Conservation (phyloP, 2,113 vertebrate genomes). For the Scalopus aquaticus region DNA sequence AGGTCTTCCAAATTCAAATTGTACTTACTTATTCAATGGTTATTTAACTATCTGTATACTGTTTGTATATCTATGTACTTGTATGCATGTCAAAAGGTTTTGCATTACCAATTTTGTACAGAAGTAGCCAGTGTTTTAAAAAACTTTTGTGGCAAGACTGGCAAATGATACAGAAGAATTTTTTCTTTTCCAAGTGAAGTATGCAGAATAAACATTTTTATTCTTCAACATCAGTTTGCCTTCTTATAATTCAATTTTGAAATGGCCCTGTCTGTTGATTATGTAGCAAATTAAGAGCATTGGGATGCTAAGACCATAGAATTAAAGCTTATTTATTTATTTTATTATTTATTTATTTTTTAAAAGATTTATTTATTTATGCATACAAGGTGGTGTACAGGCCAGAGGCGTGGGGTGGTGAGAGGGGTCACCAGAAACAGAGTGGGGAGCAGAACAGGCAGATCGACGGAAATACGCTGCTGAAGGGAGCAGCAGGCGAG, state of each 20-base stretch:
- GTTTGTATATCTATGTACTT: neutral
- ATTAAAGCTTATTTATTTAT: neutral
- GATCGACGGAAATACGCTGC: too few species aligned
- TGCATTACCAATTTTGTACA: conserved; percentile 80
- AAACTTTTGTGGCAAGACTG: conserved; percentile 75
- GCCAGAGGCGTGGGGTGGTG: too few species aligned
- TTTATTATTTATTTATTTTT: conserved; percentile 17
- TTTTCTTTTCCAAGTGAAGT: conserved; percentile 65
- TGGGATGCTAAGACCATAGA: neutral
- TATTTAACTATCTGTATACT: neutral
- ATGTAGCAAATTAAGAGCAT: neutral
- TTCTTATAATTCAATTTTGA: neutral
- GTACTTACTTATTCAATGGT: neutral
- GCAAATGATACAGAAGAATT: conserved; percentile 77
- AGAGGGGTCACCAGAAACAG: too few species aligned
- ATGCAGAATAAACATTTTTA: neutral
- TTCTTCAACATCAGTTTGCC: conserved; percentile 83
- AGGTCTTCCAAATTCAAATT: neutral
- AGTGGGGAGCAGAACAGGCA: too few species aligned
- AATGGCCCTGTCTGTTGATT: neutral
- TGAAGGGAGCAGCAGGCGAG: too few species aligned
- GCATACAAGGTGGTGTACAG: too few species aligned
- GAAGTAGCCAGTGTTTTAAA: conserved; percentile 79
- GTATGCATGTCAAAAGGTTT: conserved; percentile 80
- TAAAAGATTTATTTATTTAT: too few species aligned